Percentiles rank a stretch among this genome's conserved stretches.
These are phyloP conservation scores for Chymomyza fuscimana DNA, from an alignment of 2,888 invertebrate species.

Conservation along the genomic window DNA sequence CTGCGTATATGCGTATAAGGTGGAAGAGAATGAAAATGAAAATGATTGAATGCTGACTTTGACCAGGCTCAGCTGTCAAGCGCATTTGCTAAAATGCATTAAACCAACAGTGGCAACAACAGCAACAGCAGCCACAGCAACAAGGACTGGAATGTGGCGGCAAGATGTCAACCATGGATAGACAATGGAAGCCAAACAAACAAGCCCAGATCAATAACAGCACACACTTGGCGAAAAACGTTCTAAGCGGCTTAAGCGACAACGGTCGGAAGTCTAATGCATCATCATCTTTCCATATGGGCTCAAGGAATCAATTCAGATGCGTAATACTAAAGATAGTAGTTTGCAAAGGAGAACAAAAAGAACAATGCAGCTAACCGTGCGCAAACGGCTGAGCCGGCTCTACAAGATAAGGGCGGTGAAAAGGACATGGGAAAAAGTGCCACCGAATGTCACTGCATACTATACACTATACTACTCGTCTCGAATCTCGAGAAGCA, in stretches of 20 bases:
- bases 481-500: not conserved
- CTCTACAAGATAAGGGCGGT: constrained; percentile 71
- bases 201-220: constrained; percentile 1
- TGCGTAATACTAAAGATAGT: not conserved
- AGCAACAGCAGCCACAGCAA: constrained; percentile 22
- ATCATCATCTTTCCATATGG: constrained; percentile 58
- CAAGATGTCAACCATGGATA: not conserved
- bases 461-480: too few species aligned
- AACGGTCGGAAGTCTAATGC: constrained; percentile 64
- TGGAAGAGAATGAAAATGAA: constrained; percentile 2
- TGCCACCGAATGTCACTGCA: not conserved
- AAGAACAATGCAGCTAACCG: constrained; percentile 75
- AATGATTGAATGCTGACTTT: constrained; percentile 14
- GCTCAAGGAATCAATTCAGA: constrained; percentile 37
- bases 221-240: constrained; percentile 9
- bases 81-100: constrained; percentile 57
- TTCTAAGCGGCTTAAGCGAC: constrained; percentile 28
- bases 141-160: constrained; percentile 15
- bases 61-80: constrained; percentile 57
- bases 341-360: constrained; percentile 29
- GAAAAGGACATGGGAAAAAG: constrained; percentile 67
- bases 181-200: constrained; percentile 4
- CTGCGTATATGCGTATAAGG: not conserved
- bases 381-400: constrained; percentile 76
- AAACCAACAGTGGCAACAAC: constrained; percentile 26